Evolutionary conservation across 2,888 invertebrate species (phyloP), one percentile per base, ranked within the genome.

Genomic region (Incurvaria masculella): DNA sequence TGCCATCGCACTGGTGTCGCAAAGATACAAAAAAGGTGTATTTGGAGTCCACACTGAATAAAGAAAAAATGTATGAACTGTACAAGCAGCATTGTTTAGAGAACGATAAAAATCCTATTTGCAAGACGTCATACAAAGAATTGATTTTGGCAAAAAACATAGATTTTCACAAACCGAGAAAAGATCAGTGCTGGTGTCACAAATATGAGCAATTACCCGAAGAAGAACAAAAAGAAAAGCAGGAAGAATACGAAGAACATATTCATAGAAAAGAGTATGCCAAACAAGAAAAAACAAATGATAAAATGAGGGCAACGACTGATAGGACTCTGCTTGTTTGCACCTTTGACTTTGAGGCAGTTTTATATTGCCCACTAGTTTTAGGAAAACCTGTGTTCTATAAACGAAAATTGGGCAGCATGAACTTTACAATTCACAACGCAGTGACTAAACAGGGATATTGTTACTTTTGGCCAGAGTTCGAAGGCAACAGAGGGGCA

Each of bases 381-480:
- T 49, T 50, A 42, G 51, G 52, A 42, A 52, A 54, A 41, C 50
- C 51, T 45, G 51, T 51, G 16, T 51, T 51, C 44, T 51, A 51
- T 44, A 51, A 54, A 53, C 45, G 51, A 39, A 54, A 54, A 44
- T 46, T 52, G 46, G 52, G 48, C 11, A 50, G 49, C 47, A 52
- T 51, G 50, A 53, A 53, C 49, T 53, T 53, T 16, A 53, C 52
- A 19, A 52, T 53, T 47, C 52, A 53, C 38, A 53, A 53, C 52
- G 49, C 54, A 47, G 52, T 26, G 38, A 54, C 51, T 49, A 50
- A 48, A 44, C 51, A 51, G 48, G 52, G 51, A 42, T 52, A 51
- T 49, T 54, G 52, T 50, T 54, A 53, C 46, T 50, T 52, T 50
- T 52, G 49, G 52, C 51, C 52, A 21, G 50, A 53, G 51, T 52